These are phyloP conservation scores for Synanthedon myopaeformis DNA, from an alignment of 2,888 invertebrate genomes.

Conservation along the genomic window DNA sequence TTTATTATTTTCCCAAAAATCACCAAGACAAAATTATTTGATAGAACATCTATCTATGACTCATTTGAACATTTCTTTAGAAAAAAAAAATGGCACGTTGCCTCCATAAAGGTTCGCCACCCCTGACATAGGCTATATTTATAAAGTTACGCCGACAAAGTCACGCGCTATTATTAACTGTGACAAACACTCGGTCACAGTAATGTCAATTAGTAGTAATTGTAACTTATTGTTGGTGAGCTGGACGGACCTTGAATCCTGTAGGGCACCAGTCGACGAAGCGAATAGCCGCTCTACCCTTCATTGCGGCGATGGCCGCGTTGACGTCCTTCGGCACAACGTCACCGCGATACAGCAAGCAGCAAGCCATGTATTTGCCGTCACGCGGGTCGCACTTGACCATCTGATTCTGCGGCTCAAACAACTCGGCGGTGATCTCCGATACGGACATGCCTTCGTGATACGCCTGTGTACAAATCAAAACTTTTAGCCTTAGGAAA, in stretches of 20 bases:
- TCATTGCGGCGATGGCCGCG: conserved; percentile 82
- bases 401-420: conserved; percentile 92
- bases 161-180: no score
- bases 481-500: not conserved
- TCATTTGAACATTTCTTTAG: no score
- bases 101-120: no score
- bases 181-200: not conserved
- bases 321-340: conserved; percentile 92
- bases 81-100: no score
- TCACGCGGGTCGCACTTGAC: conserved; percentile 87
- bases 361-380: conserved; percentile 92
- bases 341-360: conserved; percentile 88
- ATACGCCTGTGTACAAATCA: conserved; percentile 48
- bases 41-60: no score
- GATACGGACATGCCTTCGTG: conserved; percentile 83
- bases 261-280: conserved; percentile 98
- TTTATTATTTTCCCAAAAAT: no score
- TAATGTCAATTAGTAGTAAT: no score
- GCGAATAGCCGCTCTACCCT: conserved; percentile 79
- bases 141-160: no score
- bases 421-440: conserved; percentile 88
- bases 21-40: no score
- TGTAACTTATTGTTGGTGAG: no score
- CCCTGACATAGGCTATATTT: no score
- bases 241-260: conserved; percentile 77